These are phyloP conservation scores for Coleophora deauratella DNA, from an alignment of 2,888 invertebrate species.

Conservation along the genomic window DNA sequence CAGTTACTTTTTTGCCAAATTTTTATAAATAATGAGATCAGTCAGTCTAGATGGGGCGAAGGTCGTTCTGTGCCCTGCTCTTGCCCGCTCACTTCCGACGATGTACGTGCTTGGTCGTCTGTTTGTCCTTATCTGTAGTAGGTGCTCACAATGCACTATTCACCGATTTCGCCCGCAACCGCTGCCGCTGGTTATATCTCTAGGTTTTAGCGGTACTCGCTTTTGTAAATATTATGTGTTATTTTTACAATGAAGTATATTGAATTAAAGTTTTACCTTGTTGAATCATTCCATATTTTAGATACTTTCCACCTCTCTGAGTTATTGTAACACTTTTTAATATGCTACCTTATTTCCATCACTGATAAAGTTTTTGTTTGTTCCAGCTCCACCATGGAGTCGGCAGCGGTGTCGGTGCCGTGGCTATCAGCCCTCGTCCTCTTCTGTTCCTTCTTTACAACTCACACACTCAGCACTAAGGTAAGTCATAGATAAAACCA, in stretches of 20 bases:
- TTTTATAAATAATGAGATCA: no score
- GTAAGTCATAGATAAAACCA: conserved; percentile 31
- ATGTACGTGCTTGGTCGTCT: conserved; percentile 4
- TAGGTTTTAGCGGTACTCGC: no score
- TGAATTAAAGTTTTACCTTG: no score
- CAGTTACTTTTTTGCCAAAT: no score
- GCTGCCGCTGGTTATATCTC: no score
- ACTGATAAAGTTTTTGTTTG: conserved; percentile 12
- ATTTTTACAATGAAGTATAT: no score
- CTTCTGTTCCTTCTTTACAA: conserved; percentile 53
- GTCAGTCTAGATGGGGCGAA: conserved; percentile 5
- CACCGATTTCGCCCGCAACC: no score
- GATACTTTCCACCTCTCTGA: no score
- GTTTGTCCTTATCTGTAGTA: neutral
- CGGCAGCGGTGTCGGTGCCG: conserved; percentile 47
- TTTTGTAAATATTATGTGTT: no score
- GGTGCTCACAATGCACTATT: no score
- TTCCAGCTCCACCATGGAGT: conserved; percentile 59
- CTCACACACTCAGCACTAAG: conserved; percentile 57
- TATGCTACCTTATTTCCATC: neutral
- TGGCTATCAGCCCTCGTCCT: conserved; percentile 60
- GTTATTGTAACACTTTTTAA: no score
- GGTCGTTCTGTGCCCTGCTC: conserved; percentile 11
- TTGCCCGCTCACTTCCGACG: conserved; percentile 18
- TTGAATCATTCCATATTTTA: no score